Percentiles rank a stretch among this genome's conserved stretches.
These are phyloP conservation scores for Galendromus occidentalis DNA, from an alignment of 1,140 invertebrate genomes.

Conservation along the genomic window DNA sequence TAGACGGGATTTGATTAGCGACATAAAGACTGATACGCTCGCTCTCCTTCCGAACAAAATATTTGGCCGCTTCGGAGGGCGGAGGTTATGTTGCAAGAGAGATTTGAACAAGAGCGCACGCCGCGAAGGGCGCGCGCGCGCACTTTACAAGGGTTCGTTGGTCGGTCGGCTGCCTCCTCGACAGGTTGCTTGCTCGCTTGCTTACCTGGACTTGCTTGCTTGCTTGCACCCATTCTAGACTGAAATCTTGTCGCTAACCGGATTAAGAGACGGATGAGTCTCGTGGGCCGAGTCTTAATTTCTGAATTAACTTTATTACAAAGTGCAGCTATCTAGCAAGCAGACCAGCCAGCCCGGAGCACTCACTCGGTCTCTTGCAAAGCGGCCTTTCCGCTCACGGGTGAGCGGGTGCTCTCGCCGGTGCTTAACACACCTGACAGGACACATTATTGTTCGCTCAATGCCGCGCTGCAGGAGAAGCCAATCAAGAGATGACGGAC, in stretches of 20 bases:
- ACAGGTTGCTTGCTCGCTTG: not conserved
- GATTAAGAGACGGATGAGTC: conserved; percentile 11
- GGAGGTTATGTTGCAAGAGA: too few relatives aligned
- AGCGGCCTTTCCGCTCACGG: not conserved
- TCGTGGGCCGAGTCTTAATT: conserved; percentile 9
- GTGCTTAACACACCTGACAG: not conserved
- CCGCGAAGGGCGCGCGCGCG: not conserved
- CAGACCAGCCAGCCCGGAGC: not conserved
- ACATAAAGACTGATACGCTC: too few relatives aligned
- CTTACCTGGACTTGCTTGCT: not conserved
- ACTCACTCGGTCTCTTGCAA: not conserved
- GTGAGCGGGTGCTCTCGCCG: not conserved
- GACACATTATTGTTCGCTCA: not conserved
- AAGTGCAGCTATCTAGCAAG: conserved; percentile 4
- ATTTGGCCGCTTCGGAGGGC: too few relatives aligned
- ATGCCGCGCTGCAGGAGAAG: too few relatives aligned
- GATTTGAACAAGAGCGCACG: too few relatives aligned
- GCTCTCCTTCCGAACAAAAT: too few relatives aligned
- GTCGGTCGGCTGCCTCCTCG: not conserved
- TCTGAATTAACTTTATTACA: conserved; percentile 12
- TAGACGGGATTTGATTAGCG: too few relatives aligned
- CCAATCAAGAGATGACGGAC: too few relatives aligned
- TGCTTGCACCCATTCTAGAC: not conserved
- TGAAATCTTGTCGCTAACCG: conserved; percentile 9
- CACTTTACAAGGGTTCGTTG: not conserved